Evolutionary conservation across 2,888 invertebrate genomes (phyloP).

Genomic region (Anagyrus pseudococci): DNA sequence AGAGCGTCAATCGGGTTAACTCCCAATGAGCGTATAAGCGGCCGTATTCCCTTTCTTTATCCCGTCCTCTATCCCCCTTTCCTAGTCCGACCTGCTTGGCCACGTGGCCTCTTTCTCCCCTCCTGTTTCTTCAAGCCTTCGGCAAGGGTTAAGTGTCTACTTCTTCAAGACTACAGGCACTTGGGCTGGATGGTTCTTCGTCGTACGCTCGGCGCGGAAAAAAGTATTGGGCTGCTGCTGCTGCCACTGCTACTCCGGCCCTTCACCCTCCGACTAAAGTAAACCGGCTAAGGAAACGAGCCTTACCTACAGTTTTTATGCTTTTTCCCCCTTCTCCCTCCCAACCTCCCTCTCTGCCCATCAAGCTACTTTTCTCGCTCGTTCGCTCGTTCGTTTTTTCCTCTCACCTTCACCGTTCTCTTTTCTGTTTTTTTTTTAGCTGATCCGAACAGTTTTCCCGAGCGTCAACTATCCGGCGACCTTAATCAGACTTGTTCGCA

Average conservation of each 20-base stretch:
- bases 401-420: neutral
- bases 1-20: constrained; percentile 10
- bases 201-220: constrained; percentile 14
- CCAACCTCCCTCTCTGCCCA: neutral
- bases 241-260: neutral
- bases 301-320: too few species aligned
- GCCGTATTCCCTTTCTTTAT: constrained; percentile 7
- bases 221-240: constrained; percentile 20
- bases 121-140: neutral
- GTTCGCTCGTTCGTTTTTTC: neutral
- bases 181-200: constrained; percentile 28
- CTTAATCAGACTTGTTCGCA: constrained; percentile 24
- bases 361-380: neutral
- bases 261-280: constrained; percentile 6
- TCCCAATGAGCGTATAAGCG: constrained; percentile 23
- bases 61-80: neutral
- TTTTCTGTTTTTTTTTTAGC: constrained; percentile 7
- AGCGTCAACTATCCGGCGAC: constrained; percentile 20
- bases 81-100: neutral
- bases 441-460: constrained; percentile 15
- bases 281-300: constrained; percentile 15
- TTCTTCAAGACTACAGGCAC: constrained; percentile 21
- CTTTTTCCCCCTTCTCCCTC: neutral
- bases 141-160: constrained; percentile 34
- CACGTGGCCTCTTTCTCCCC: neutral